phyloP scores from a whole-genome alignment of 2,113 vertebrate species.

The Oostethus manadensis region DNA sequence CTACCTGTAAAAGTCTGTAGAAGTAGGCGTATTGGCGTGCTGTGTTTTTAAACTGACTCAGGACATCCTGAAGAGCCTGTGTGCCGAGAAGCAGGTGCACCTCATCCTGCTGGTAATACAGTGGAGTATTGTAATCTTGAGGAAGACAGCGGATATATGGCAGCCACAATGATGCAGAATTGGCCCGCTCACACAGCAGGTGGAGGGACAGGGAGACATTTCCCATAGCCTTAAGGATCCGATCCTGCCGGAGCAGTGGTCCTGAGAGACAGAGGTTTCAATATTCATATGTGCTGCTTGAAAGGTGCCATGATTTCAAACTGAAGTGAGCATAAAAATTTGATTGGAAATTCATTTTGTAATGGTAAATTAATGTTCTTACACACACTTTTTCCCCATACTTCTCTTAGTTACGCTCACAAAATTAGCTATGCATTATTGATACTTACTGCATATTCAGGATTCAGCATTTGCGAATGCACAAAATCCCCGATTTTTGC shows the following conservation, averaged over 20 bases:
- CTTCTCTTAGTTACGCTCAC: too few relatives aligned
- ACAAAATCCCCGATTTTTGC: too few relatives aligned
- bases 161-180: conserved; percentile 85
- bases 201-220: conserved; percentile 95
- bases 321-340: not conserved
- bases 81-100: conserved; percentile 87
- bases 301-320: not conserved
- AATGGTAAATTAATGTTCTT: too few relatives aligned
- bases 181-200: conserved; percentile 87
- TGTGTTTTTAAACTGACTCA: conserved; percentile 97
- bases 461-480: too few relatives aligned
- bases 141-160: conserved; percentile 95
- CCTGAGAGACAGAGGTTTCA: conserved; percentile 64
- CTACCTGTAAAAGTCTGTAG: conserved; percentile 94
- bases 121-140: conserved; percentile 86
- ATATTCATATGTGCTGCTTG: not conserved
- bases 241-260: conserved; percentile 87
- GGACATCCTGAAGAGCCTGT: conserved; percentile 90
- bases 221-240: conserved; percentile 97
- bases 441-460: too few relatives aligned
- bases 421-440: too few relatives aligned
- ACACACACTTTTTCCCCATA: too few relatives aligned
- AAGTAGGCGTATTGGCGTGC: conserved; percentile 98
- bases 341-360: too few relatives aligned
- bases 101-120: conserved; percentile 92